phyloP scores from a whole-genome alignment of 1,140 invertebrate species.

The Lerema accius region DNA sequence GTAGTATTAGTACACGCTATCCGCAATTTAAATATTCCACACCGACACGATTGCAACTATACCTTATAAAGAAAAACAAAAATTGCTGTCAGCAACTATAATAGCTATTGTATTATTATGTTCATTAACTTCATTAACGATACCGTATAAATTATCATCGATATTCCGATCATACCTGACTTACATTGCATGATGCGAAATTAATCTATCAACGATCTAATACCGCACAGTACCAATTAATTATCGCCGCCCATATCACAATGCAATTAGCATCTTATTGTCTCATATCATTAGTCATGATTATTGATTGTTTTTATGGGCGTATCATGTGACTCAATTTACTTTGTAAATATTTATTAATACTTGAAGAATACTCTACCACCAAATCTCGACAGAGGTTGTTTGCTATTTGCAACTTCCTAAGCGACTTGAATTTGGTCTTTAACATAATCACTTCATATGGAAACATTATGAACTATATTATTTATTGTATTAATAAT shows the following conservation, averaged over 20 bases:
- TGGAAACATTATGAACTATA: too few species aligned
- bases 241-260: slow-evolving; percentile 5
- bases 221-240: slow-evolving; percentile 15
- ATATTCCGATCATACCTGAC: slow-evolving; percentile 2
- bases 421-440: too few species aligned
- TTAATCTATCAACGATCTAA: slow-evolving; percentile 11
- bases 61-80: too few species aligned
- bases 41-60: too few species aligned
- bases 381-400: too few species aligned
- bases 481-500: neutral
- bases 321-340: neutral
- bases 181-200: slow-evolving; percentile 21
- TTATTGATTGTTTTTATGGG: slow-evolving; percentile 1
- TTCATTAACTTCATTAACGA: neutral
- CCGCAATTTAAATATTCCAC: too few species aligned
- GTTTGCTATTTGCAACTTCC: too few species aligned
- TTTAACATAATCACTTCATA: too few species aligned
- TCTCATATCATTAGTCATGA: slow-evolving; percentile 4
- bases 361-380: too few species aligned
- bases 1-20: too few species aligned
- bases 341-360: neutral
- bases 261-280: slow-evolving; percentile 17
- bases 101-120: too few species aligned
- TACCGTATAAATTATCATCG: too few species aligned
- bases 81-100: slow-evolving; percentile 14